These are phyloP conservation scores for Helostoma temminkii DNA, from an alignment of 2,797 vertebrate species.

Conservation along the genomic window DNA sequence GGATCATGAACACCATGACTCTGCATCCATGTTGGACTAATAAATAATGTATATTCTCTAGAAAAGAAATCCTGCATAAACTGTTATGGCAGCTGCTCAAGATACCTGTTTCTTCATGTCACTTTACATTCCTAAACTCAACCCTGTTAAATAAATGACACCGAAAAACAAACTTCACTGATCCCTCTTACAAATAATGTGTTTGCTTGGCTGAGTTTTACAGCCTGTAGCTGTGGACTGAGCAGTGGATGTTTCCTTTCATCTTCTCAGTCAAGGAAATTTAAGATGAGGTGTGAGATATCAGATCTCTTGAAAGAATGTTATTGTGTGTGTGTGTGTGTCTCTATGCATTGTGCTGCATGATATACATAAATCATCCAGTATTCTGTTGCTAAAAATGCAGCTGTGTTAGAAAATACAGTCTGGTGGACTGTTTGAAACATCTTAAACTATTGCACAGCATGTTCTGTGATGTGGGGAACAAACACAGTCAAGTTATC, in stretches of 20 bases:
- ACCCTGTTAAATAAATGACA: background rate
- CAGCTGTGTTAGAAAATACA: no score
- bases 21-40: background rate
- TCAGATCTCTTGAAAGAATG: slow-evolving; percentile 22
- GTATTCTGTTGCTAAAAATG: background rate
- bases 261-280: slow-evolving; percentile 1
- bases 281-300: slow-evolving; percentile 31
- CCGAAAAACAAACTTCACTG: slow-evolving; percentile 27
- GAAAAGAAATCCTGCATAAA: background rate
- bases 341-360: background rate
- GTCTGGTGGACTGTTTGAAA: background rate
- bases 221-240: slow-evolving; percentile 32
- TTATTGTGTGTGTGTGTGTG: background rate
- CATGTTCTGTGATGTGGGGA: background rate
- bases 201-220: slow-evolving; percentile 17
- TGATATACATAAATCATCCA: background rate
- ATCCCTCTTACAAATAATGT: slow-evolving; percentile 25
- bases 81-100: background rate
- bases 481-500: background rate
- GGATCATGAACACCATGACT: background rate
- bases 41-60: background rate
- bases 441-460: background rate
- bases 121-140: slow-evolving; percentile 46
- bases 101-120: background rate
- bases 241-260: slow-evolving; percentile 19